Evolutionary conservation across 2,888 invertebrate genomes (phyloP).

Genomic region (Caprella mutica): DNA sequence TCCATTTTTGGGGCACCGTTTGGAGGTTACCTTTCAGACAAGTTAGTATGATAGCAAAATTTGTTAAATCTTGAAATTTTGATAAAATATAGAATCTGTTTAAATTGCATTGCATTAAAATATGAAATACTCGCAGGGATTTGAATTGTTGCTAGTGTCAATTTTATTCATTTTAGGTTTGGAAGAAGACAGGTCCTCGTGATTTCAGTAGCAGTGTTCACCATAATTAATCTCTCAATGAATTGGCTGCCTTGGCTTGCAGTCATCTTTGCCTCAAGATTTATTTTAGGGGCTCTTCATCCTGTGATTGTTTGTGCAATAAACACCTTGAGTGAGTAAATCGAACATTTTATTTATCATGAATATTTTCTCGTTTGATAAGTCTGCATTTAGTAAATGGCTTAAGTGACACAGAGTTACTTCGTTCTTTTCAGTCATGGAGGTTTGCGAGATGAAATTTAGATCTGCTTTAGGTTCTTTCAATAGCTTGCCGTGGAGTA

Average conservation of each 20-base stretch:
- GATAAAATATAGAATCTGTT: no score
- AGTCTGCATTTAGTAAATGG: no score
- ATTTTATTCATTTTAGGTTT: slow-evolving; percentile 2
- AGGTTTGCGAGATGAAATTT: slow-evolving; percentile 15
- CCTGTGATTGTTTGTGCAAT: not conserved
- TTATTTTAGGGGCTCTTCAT: slow-evolving; percentile 5
- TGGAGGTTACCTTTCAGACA: slow-evolving; percentile 17
- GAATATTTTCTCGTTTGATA: no score
- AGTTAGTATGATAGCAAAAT: slow-evolving; percentile 9
- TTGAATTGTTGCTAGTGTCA: not conserved
- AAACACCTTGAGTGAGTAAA: not conserved
- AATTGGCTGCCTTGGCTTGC: not conserved
- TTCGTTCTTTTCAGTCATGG: slow-evolving; percentile 22
- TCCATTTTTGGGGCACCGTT: slow-evolving; percentile 11
- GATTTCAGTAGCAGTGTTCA: slow-evolving; percentile 1
- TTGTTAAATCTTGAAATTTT: no score
- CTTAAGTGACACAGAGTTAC: no score
- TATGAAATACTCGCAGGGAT: no score
- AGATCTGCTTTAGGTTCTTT: slow-evolving; percentile 12
- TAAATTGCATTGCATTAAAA: no score
- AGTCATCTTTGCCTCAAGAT: slow-evolving; percentile 8
- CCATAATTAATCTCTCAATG: not conserved
- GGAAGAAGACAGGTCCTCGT: slow-evolving; percentile 9
- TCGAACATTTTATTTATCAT: no score
- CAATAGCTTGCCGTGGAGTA: slow-evolving; percentile 13